Percentiles rank a stretch among this genome's conserved stretches.
These are phyloP conservation scores for Polylopha cassiicola DNA, from an alignment of 2,888 invertebrate species.

Conservation along the genomic window DNA sequence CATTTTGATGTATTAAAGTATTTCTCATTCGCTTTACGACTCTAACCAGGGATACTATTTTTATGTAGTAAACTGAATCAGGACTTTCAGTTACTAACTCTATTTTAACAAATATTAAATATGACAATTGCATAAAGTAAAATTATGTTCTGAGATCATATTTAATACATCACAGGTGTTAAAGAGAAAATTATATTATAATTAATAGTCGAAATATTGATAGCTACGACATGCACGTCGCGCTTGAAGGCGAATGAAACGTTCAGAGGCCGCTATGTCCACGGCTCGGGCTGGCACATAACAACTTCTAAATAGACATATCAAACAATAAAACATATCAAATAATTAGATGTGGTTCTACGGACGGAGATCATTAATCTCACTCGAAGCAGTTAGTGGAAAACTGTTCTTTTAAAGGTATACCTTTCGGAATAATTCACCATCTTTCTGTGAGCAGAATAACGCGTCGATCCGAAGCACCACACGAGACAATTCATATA, in stretches of 20 bases:
- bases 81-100: constrained; percentile 46
- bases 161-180: constrained; percentile 83
- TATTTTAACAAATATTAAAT: constrained; percentile 66
- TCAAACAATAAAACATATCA: constrained; percentile 53
- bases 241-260: constrained; percentile 18
- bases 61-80: constrained; percentile 28
- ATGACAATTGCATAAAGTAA: constrained; percentile 72
- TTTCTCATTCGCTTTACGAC: constrained; percentile 50
- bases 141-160: constrained; percentile 80
- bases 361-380: constrained; percentile 32
- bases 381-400: constrained; percentile 21
- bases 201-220: constrained; percentile 24
- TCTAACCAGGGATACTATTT: constrained; percentile 51
- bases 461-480: constrained; percentile 41
- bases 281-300: constrained; percentile 34
- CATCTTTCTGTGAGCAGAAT: neutral
- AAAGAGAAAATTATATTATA: constrained; percentile 54
- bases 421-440: neutral
- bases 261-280: constrained; percentile 18
- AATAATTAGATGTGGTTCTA: constrained; percentile 48
- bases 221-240: constrained; percentile 23
- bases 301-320: constrained; percentile 40
- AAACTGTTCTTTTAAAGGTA: constrained; percentile 22
- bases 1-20: constrained; percentile 71
- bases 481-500: constrained; percentile 59